Base-by-base conservation (phyloP, 2,113 vertebrate genomes). In the Vireo altiloquus region DNA sequence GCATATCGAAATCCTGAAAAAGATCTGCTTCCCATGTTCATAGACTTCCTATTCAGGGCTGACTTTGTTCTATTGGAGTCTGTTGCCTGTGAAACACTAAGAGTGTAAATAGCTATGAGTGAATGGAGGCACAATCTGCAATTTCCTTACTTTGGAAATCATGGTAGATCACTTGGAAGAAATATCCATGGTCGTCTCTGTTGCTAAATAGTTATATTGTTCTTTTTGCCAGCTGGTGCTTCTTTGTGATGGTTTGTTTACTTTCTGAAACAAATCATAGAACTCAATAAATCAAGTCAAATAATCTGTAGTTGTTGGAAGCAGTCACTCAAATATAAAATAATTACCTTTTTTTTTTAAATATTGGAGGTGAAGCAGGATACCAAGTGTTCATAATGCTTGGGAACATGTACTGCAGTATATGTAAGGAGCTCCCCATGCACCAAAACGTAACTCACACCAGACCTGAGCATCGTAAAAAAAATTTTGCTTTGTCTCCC, bases 391-490 rank as follows among this genome's bases (percentile, higher is more conserved):
- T 61, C 19, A 14, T 69, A 56, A 40, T 40, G 12, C 49, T 68
- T 82, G 35, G 16, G 22, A 28, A 15, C 7, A 3, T 4, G 3
- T 57, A 52, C 12, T 52, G 22, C 31, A 25, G 49, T 28, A 10
- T 27, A 9, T 37, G 1, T 4, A 4, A 78, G 52, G 22, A 56
- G 3, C 9, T 68, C 11, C 60, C 11, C 3, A 10, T 33, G 15
- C 18, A 22, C 37, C 1, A 6, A 69, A 84, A 53, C 7, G 5
- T 33, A 83, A 22, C 22, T 90, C 0, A 0, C 6, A 9, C 6
- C 52, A 23, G 13, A 30, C 1, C 6, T 47, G 11, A 77, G 14
- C 6, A 31, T 61, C 7, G 22, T 63, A 27, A 75, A 18, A 25
- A 19, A 3, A 5, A 10, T 27, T 94, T 82, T 89, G 10, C 49